Base-by-base conservation (phyloP, 2,888 invertebrate genomes). In the Fissipunctia ypsillon region DNA sequence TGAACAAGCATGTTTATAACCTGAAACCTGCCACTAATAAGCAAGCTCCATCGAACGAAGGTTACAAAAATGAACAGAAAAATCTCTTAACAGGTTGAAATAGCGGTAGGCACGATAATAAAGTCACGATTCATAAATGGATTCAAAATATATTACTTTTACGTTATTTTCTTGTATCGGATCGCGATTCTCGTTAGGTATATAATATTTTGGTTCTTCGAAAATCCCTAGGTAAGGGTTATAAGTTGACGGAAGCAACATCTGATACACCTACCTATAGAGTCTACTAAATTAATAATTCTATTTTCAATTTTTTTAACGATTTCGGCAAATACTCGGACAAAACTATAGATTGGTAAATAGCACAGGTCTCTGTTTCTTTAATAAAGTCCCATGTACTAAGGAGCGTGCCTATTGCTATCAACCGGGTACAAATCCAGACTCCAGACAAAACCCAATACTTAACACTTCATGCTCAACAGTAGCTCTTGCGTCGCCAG, bases 131-230 rank as follows among this genome's bases (percentile, higher is more conserved):
- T n/a, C 48, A 14, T 31, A 14, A 50, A 59, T n/a, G 31, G n/a
- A 71, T 57, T 72, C 31, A 71, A 72, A 48, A 57, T 71, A 71
- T 41, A n/a, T 28, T n/a, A 22, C 16, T 45, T 56, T n/a, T 19
- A 19, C 22, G 59, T 38, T 35, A 56, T 48, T 71, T 54, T 57
- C n/a, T 31, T 19, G 57, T 31, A 0, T 22, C 5, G 19, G 56
- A 57, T 48, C 28, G 22, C 28, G 6, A 57, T 31, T n/a, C 45
- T 71, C 38, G 45, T 72, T 57, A 72, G n/a, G n/a, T n/a, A n/a
- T n/a, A n/a, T n/a, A n/a, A n/a, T 19, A 7, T 48, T 71, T 57
- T 45, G 38, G 14, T 38, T 35, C 25, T 69, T 38, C 7, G 7
- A 16, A 28, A n/a, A 22, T 57, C 38, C 71, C 35, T 19, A 38